A percentile compares a stretch with the other conserved stretches of the same genome.
phyloP scores from a whole-genome alignment of 2,888 invertebrate genomes.

The Lepidocyrtinus sp. region DNA sequence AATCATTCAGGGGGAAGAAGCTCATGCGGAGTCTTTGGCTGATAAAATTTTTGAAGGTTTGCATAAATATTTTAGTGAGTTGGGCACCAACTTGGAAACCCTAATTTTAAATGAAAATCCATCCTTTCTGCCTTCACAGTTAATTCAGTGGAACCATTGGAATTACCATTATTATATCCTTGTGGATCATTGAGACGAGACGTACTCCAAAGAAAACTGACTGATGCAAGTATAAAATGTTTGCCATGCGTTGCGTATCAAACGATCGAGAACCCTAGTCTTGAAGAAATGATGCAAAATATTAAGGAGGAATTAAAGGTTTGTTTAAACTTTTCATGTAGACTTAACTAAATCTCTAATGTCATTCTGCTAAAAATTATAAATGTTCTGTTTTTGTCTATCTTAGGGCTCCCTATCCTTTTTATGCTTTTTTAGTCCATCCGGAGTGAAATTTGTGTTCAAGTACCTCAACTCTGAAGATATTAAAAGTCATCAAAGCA shows the following conservation, averaged over 20 bases:
- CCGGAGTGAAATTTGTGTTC: slow-evolving; percentile 55
- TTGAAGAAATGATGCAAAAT: slow-evolving; percentile 10
- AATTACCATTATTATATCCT: slow-evolving; percentile 56
- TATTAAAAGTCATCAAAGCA: not conserved
- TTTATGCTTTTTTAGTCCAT: slow-evolving; percentile 62
- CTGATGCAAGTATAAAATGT: slow-evolving; percentile 25
- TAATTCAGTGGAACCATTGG: not conserved
- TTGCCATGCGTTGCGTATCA: slow-evolving; percentile 47
- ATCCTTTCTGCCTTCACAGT: slow-evolving; percentile 33
- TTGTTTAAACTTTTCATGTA: not conserved
- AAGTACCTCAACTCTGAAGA: not conserved
- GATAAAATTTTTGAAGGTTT: slow-evolving; percentile 51
- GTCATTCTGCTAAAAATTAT: not conserved
- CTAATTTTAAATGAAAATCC: slow-evolving; percentile 1
- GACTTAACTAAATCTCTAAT: not conserved
- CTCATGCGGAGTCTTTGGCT: slow-evolving; percentile 57
- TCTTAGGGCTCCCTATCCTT: not conserved
- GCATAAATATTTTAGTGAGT: not conserved
- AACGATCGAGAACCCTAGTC: slow-evolving; percentile 40
- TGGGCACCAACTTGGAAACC: not conserved
- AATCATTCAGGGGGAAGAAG: slow-evolving; percentile 48
- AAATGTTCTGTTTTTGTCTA: not conserved
- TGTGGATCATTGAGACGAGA: slow-evolving; percentile 57
- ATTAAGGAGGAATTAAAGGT: slow-evolving; percentile 13
- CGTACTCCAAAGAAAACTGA: slow-evolving; percentile 37